Conservation (phyloP, 2,113 vertebrate genomes). For the Carollia perspicillata region DNA sequence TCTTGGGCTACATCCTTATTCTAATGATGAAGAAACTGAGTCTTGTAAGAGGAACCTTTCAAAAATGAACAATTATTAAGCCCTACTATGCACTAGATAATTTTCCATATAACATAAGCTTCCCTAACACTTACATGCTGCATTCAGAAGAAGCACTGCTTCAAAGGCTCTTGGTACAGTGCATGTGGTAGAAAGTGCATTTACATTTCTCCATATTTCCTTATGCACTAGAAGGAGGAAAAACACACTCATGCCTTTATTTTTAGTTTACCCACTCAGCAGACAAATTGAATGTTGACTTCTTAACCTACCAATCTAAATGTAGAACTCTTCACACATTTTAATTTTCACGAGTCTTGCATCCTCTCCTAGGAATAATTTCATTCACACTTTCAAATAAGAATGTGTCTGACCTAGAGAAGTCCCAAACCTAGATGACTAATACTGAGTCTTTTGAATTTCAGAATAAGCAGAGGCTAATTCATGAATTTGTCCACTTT, state of each 20-base stretch:
- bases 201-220: not conserved
- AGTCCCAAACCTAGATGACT: not conserved
- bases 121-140: not conserved
- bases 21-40: not conserved
- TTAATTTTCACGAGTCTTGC: constrained; percentile 3
- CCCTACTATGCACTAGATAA: not conserved
- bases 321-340: not conserved
- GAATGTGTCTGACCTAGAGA: not conserved
- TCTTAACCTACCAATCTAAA: constrained; percentile 6
- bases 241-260: not conserved
- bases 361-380: not conserved
- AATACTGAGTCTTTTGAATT: constrained; percentile 2
- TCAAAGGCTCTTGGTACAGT: not conserved
- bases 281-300: constrained; percentile 42
- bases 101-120: not conserved
- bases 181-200: not conserved
- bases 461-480: constrained; percentile 44
- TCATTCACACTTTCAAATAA: not conserved
- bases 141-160: not conserved
- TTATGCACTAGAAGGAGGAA: not conserved
- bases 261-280: not conserved
- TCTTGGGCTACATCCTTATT: not conserved
- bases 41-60: not conserved
- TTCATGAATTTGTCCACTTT: constrained; percentile 18
- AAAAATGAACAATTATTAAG: not conserved